Base-by-base conservation (phyloP, 2,797 vertebrate genomes). In the Crossoptilon crossoptilon region DNA sequence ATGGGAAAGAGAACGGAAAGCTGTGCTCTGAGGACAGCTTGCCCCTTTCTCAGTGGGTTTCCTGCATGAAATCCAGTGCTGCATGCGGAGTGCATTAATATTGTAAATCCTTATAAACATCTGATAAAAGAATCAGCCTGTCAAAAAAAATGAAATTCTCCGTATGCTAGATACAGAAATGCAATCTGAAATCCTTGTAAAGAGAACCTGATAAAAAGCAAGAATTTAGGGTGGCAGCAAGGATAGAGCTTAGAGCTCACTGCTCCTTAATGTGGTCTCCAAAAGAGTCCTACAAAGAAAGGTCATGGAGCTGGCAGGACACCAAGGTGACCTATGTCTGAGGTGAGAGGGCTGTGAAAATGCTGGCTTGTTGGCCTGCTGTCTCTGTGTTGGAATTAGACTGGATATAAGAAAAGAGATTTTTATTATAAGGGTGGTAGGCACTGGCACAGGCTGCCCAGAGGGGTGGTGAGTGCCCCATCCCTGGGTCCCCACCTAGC, bases 41-140 rank as follows among this genome's bases (percentile, higher is more conserved):
- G 1, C 74, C 59, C 69, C 59, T 87, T 81, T 80, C 35, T 56
- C 69, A 53, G 26, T 3, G 15, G 60, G 76, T 82, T 64, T 87
- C 60, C 53, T 74, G 44, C 33, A 41, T 85, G 75, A 59, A 93
- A 91, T 48, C 46, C 67, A 88, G 84, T 48, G 39, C 81, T 80
- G 79, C 43, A 60, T 17, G 67, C 14, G 0, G 35, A 92, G 55
- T 49, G 88, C 67, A 21, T 88, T 56, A 84, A 29, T 91, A 69
- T 10, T 80, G 78, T 89, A 95, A 96, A 95, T 75, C 84, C 88
- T 93, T 80, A 93, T 78, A 92, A 87, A 83, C 0, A 3, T 86
- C 87, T 87, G 94, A 95, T 95, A 94, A 95, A 95, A 95, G 88
- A 94, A 92, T 84, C 95, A 89, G 62, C 88, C 55, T 94, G 92